These are phyloP conservation scores for Semotilus atromaculatus DNA, from an alignment of 2,797 vertebrate species.

Conservation along the genomic window DNA sequence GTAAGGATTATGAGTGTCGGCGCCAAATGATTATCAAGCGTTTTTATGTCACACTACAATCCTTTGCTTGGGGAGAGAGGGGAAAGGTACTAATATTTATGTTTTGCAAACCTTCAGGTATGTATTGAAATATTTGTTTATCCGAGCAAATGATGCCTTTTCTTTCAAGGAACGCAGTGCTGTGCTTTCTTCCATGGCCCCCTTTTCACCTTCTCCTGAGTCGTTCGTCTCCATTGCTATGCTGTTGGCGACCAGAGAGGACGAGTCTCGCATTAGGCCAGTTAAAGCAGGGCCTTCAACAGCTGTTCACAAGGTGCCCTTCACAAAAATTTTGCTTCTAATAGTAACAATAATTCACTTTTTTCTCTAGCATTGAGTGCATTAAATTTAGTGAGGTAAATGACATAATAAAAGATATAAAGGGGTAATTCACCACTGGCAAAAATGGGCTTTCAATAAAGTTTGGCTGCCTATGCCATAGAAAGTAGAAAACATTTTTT, in stretches of 20 bases:
- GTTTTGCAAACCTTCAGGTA: neutral
- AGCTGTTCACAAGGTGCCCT: conserved; percentile 84
- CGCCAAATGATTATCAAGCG: conserved; percentile 85
- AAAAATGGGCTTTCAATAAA: neutral
- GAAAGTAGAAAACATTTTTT: neutral
- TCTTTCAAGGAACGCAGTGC: conserved; percentile 72
- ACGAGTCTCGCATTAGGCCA: conserved; percentile 81
- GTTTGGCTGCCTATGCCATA: neutral
- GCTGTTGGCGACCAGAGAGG: conserved; percentile 83
- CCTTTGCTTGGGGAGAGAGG: conserved; percentile 89
- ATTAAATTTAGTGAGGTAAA: neutral
- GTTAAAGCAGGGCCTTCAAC: conserved; percentile 76
- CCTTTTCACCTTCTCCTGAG: conserved; percentile 62
- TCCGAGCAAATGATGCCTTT: neutral
- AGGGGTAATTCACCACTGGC: neutral
- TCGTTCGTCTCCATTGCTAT: conserved; percentile 76
- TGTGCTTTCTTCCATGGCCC: conserved; percentile 72
- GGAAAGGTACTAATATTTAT: conserved; percentile 75
- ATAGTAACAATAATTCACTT: neutral
- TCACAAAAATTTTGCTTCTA: neutral
- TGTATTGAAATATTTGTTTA: neutral
- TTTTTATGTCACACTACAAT: conserved; percentile 84
- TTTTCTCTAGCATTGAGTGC: neutral
- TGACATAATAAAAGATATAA: neutral
- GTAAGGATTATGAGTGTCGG: conserved; percentile 80